Evolutionary conservation across 92 coral and sea anemone genomes (phyloP), one percentile per base, ranked within the genome.

Genomic region (Pocillopora meandrina): DNA sequence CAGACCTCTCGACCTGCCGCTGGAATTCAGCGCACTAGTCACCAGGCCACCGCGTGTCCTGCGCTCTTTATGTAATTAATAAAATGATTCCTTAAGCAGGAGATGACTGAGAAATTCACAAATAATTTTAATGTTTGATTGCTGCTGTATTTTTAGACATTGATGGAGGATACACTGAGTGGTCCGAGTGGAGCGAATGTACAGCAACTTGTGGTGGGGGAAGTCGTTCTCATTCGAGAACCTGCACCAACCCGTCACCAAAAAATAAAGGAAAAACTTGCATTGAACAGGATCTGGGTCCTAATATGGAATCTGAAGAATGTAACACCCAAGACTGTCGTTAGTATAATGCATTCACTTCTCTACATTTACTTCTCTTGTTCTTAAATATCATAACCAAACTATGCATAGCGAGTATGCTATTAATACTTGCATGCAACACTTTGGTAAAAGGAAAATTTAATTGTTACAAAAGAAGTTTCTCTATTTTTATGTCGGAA

Each of bases 181-280:
- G 82, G 82, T 61, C 71, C 8, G 71, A 36, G 19, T 77, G 82
- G 82, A 61, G 71, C 2, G 65, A 77, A 13, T 77, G 82, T 36
- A 61, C 82, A 16, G 88, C 88, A 63, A 93, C 94, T 12, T 95
- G 98, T 72, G 97, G 93, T 63, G 94, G 97, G 12, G 98, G 98
- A 9, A 81, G 58, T 1, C 96, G 91, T 71, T 77, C 71, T 33
- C 89, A 92, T 0, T 71, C 83, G 42, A 87, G 98, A 35, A 89
- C 95, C 5, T 95, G 98, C 35, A 86, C 94, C 33, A 92, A 91
- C 55, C 95, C 96, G 17, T 89, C 93, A 65, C 98, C 97, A 13
- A 77, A 31, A 35, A 61, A 42, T 18, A 61, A 17, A 18, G 82
- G 59, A 61, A 64, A 47, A 77, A 62, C 71, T 1, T 61, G 82